These are phyloP conservation scores for Platynereis dumerilii DNA, from an alignment of 2,888 invertebrate species.

Conservation along the genomic window DNA sequence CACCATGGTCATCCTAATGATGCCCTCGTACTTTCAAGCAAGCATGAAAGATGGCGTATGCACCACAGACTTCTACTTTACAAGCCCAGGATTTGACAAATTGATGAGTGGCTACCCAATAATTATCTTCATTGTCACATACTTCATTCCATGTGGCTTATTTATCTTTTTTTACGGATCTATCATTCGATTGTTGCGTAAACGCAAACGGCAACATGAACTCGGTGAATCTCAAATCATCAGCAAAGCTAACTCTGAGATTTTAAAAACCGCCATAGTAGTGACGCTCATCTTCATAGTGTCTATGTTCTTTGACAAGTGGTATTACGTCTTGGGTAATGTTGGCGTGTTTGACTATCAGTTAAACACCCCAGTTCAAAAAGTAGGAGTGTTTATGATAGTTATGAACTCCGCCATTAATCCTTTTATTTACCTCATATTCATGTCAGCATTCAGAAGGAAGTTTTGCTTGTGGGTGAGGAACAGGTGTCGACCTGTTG, in stretches of 20 bases:
- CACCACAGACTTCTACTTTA: slow-evolving; percentile 1
- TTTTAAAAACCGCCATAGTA: slow-evolving; percentile 24
- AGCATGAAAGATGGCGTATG: neutral
- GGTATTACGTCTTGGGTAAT: slow-evolving; percentile 19
- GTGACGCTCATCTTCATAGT: slow-evolving; percentile 22
- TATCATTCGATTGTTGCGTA: neutral
- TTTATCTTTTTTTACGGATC: neutral
- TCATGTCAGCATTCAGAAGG: slow-evolving; percentile 21
- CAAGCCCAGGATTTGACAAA: neutral
- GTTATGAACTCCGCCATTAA: slow-evolving; percentile 20
- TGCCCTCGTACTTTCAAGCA: neutral
- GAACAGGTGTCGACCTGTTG: too few relatives aligned
- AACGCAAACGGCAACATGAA: neutral
- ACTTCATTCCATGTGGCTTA: neutral
- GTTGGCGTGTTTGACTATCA: slow-evolving; percentile 9
- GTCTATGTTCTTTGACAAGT: slow-evolving; percentile 11
- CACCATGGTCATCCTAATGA: neutral
- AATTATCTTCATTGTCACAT: neutral
- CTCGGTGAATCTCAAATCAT: slow-evolving; percentile 2
- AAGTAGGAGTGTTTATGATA: slow-evolving; percentile 16
- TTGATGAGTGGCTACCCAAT: neutral
- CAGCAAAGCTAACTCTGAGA: slow-evolving; percentile 8
- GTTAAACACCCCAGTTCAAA: slow-evolving; percentile 13
- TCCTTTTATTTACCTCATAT: slow-evolving; percentile 21
- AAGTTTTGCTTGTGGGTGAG: too few relatives aligned